These are phyloP conservation scores for Trissolcus basalis DNA, from an alignment of 1,140 invertebrate species.

Conservation along the genomic window DNA sequence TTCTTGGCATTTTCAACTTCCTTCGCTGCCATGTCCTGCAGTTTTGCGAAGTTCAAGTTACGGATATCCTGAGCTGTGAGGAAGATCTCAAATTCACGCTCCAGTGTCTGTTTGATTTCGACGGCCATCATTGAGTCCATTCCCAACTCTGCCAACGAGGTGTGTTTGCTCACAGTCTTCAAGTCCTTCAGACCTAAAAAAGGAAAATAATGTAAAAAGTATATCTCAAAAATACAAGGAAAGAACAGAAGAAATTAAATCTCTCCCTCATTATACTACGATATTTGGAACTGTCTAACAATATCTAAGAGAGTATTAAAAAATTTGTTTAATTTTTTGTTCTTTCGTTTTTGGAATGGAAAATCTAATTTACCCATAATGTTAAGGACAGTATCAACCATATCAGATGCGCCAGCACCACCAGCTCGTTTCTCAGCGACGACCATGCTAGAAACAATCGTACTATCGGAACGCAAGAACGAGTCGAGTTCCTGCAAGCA, in stretches of 20 bases:
- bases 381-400: conserved; percentile 74
- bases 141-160: conserved; percentile 84
- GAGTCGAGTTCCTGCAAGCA: conserved; percentile 77
- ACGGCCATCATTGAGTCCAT: conserved; percentile 90
- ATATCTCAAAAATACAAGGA: no score
- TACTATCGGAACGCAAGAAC: conserved; percentile 78
- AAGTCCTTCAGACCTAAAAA: conserved; percentile 73
- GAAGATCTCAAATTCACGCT: conserved; percentile 83
- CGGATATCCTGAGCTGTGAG: conserved; percentile 84
- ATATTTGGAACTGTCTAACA: no score
- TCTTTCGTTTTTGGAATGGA: no score
- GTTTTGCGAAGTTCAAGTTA: conserved; percentile 76
- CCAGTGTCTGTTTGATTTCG: conserved; percentile 86
- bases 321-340: no score
- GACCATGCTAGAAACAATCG: conserved; percentile 81
- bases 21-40: conserved; percentile 74
- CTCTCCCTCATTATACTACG: no score
- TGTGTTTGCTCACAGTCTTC: conserved; percentile 79
- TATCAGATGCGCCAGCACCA: conserved; percentile 60
- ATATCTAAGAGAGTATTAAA: no score
- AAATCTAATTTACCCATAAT: conserved; percentile 70
- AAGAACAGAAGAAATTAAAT: no score
- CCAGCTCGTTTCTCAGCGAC: conserved; percentile 77
- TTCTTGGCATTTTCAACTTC: conserved; percentile 56
- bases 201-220: no score